Base-by-base conservation (phyloP, 2,113 vertebrate species). In the Cynopterus brachyotis region DNA sequence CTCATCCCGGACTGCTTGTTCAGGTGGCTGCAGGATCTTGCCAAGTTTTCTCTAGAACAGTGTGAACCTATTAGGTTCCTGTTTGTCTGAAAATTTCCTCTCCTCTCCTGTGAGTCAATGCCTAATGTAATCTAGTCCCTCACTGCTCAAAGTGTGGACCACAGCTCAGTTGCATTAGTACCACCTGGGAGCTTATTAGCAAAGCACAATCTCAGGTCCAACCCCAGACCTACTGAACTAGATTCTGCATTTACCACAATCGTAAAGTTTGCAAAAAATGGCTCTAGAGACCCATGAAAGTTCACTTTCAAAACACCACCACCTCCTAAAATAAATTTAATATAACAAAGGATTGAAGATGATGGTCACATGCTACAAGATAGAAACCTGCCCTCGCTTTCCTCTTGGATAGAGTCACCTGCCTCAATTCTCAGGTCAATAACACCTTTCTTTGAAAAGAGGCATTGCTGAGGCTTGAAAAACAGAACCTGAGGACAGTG, bases 11-110 rank as follows among this genome's bases (percentile, higher is more conserved):
- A 60, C 42, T 96, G 94, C 95, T 97, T 96, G 85, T 95, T 86
- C 98, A 97, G 97, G 95, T 97, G 97, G 67, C 69, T 76, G 82
- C 40, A 53, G 32, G 15, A 87, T 53, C 94, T 84, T 84, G 96
- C 96, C 97, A 97, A 91, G 91, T 96, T 64, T 94, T 94, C 95
- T 94, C 91, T 32, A 91, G 94, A 97, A 93, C 94, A 94, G 35
- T 86, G 50, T 55, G 87, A 94, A 86, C 83, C 93, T 91, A 20
- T 93, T 75, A 93, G 70, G 79, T 67, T 95, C 89, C 89, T 95
- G 85, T 91, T 95, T 84, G 45, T 80, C 76, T 94, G 85, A 93
- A 66, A 82, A 15, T 87, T 59, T 82, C 88, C 57, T 75, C 32
- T 84, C 45, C 32, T 95, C 50, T 96, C 79, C 30, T 7, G 53